Evolutionary conservation across 2,797 vertebrate species (phyloP).

Genomic region (Halcyon smyrnensis): DNA sequence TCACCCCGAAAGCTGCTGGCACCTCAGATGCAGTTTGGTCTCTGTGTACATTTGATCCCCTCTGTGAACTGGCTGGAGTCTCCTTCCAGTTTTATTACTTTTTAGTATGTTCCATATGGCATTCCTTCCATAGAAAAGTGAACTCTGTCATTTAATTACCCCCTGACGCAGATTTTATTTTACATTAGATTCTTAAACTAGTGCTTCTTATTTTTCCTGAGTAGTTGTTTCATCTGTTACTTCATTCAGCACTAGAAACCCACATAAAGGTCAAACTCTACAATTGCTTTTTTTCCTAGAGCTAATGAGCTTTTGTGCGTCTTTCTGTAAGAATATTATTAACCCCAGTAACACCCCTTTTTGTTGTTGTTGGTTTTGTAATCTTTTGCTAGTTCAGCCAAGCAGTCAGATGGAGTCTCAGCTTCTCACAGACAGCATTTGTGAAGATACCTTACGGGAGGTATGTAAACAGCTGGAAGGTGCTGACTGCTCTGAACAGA

Average conservation of each 20-base stretch:
- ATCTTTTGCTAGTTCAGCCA: conserved; percentile 78
- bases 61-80: background rate
- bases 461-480: conserved; percentile 72
- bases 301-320: background rate
- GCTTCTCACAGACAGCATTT: conserved; percentile 81
- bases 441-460: conserved; percentile 81
- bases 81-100: background rate
- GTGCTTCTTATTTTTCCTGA: background rate
- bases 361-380: background rate
- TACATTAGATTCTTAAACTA: background rate
- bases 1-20: background rate
- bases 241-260: background rate
- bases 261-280: background rate
- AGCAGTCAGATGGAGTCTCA: conserved; percentile 87
- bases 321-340: background rate
- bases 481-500: background rate
- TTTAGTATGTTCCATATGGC: background rate
- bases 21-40: background rate
- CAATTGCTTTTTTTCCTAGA: background rate
- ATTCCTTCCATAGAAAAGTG: background rate
- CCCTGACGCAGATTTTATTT: background rate
- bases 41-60: background rate
- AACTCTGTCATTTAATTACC: background rate
- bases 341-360: background rate
- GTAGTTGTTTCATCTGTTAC: background rate